Percentiles rank a stretch among this genome's conserved stretches.
Evolutionary conservation across 2,888 invertebrate genomes (phyloP).

Genomic region (Pseudanteris insignis): DNA sequence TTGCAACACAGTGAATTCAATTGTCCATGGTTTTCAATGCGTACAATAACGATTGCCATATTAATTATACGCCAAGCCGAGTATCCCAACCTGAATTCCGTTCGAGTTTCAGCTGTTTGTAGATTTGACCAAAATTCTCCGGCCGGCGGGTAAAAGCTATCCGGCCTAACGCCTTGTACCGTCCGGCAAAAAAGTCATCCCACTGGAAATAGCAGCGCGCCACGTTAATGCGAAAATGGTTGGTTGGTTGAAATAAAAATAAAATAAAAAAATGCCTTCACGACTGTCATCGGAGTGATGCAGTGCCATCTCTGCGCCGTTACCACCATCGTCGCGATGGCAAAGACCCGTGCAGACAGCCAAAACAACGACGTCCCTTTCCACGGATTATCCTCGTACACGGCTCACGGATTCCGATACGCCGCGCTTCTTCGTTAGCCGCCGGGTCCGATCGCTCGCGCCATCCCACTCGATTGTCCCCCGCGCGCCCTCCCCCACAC

Average conservation of each 20-base stretch:
- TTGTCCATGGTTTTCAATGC: constrained; percentile 17
- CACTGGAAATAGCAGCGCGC: constrained; percentile 16
- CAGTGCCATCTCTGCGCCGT: constrained; percentile 15
- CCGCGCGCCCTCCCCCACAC: constrained; percentile 27
- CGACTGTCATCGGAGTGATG: constrained; percentile 22
- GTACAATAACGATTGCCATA: constrained; percentile 5
- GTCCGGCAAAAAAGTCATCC: constrained; percentile 22
- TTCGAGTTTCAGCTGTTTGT: constrained; percentile 18
- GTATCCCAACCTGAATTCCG: constrained; percentile 13
- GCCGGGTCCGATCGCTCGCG: constrained; percentile 2
- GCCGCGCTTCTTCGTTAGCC: constrained; percentile 59
- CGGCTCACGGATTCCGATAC: constrained; percentile 56
- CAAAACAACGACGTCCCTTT: constrained; percentile 52
- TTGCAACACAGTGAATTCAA: constrained; percentile 24
- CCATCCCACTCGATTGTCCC: constrained; percentile 28
- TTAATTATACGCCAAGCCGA: constrained; percentile 7
- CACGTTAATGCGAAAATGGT: constrained; percentile 15
- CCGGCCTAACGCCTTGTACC: constrained; percentile 19
- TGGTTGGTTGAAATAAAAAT: too few species aligned
- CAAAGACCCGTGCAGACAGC: constrained; percentile 52
- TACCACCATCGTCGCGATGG: constrained; percentile 44
- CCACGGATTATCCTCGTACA: constrained; percentile 47
- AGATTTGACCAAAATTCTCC: constrained; percentile 27
- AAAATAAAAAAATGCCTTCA: constrained; percentile 29
- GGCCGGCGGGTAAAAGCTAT: constrained; percentile 1